Evolutionary conservation across 2,797 vertebrate species (phyloP), one percentile per base, ranked within the genome.

Genomic region (Scarus forsteni): DNA sequence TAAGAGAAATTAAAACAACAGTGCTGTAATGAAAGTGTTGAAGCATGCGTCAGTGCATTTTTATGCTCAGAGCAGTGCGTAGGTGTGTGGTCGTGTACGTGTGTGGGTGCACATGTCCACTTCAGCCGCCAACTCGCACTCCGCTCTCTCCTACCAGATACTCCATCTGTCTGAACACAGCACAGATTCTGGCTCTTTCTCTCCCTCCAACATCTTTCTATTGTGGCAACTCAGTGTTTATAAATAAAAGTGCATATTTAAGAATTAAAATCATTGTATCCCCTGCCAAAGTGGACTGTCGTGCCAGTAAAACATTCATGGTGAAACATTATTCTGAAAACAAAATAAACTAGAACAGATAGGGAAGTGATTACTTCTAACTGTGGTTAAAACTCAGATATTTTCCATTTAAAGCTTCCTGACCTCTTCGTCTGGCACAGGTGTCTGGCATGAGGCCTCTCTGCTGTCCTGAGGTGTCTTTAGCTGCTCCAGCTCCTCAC

Each of bases 371-470:
- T 27, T 27, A 27, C 27, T 27, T 27, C 27, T 27, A 27, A 27
- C 27, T 27, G 27, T 27, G 27, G 27, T 27, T 27, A 27, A 27
- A 27, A 27, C 27, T 10, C 35, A 15, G 0, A 40, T 5, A 0
- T 14, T 48, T 13, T 42, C 10, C 19, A 9, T 15, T 19, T 36
- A 1, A n/a, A 51, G 10, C 12, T 34, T 6, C 66, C 88, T 85
- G 54, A 94, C 93, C 93, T 92, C 89, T 7, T 85, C 89, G 14
- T 88, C 87, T 27, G 75, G 75, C 60, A 72, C 81, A 53, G 92
- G 89, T 0, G 93, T 94, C 85, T 94, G 94, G 66, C 89, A 92
- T 11, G 93, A 92, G 72, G 90, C 91, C 82, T 94, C 94, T 81
- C 89, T 87, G 89, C 79, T 89, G 79, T 93, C 90, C 75, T 91